phyloP scores from a whole-genome alignment of 2,797 vertebrate species.

The Malacoctenus gilli region DNA sequence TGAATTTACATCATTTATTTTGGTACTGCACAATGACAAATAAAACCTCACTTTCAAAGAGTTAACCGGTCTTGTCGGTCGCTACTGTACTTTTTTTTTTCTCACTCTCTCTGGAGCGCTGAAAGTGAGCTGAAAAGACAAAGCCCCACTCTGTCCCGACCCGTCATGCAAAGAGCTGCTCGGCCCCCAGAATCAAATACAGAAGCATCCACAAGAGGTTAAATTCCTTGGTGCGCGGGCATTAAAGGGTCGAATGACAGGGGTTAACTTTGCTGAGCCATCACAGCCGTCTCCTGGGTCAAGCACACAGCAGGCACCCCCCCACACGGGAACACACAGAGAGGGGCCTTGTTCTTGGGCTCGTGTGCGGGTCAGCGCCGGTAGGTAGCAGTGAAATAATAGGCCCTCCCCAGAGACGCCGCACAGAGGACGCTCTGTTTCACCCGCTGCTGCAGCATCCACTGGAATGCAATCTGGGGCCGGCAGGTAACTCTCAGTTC shows the following conservation, averaged over 20 bases:
- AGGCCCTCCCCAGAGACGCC: constrained; percentile 63
- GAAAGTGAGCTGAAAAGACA: too few species aligned
- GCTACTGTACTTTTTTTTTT: too few species aligned
- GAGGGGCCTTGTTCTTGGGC: constrained; percentile 69
- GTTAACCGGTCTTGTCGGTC: too few species aligned
- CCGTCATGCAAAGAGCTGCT: too few species aligned
- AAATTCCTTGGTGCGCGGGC: constrained; percentile 50
- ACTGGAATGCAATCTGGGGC: constrained; percentile 77
- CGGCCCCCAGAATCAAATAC: too few species aligned
- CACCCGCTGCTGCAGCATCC: constrained; percentile 58
- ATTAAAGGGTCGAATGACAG: constrained; percentile 59
- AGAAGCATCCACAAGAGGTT: constrained; percentile 34
- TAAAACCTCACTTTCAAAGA: too few species aligned
- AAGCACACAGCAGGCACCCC: constrained; percentile 63
- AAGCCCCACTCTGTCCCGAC: not conserved
- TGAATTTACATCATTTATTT: too few species aligned
- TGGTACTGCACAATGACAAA: too few species aligned
- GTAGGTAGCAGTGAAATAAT: constrained; percentile 73
- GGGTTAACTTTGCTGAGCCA: constrained; percentile 63
- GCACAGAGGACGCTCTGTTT: constrained; percentile 79
- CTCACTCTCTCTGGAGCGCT: too few species aligned
- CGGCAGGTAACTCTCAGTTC: constrained; percentile 76
- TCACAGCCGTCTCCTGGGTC: constrained; percentile 53
- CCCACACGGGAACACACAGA: constrained; percentile 67
- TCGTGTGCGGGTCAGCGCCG: constrained; percentile 53